Evolutionary conservation across 2,888 invertebrate species (phyloP).

Genomic region (Thera obeliscata): DNA sequence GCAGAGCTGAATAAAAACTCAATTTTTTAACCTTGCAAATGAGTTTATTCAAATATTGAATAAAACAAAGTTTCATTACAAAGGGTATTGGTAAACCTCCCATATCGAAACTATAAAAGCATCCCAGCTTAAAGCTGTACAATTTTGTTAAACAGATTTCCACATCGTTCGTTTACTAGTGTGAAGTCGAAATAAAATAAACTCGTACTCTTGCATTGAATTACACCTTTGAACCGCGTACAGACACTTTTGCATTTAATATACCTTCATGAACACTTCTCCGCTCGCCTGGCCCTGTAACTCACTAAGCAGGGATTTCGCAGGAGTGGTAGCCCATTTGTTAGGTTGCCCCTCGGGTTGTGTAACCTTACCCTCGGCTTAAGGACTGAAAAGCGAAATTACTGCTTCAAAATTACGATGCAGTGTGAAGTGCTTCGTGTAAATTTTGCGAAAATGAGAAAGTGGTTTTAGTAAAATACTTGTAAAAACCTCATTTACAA

Average conservation of each 20-base stretch:
- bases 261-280: conserved; percentile 31
- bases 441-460: conserved; percentile 13
- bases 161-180: too few species aligned
- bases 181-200: neutral
- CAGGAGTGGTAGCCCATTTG: conserved; percentile 64
- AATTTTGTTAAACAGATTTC: too few species aligned
- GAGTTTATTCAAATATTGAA: too few species aligned
- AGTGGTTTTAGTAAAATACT: conserved; percentile 3
- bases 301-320: conserved; percentile 53
- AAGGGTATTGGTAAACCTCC: neutral
- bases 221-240: neutral
- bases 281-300: conserved; percentile 42
- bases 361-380: conserved; percentile 49
- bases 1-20: too few species aligned
- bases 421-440: conserved; percentile 12
- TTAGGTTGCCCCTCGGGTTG: conserved; percentile 52
- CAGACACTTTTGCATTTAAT: conserved; percentile 2
- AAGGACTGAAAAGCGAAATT: conserved; percentile 27
- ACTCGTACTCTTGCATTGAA: neutral
- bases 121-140: neutral
- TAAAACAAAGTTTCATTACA: too few species aligned
- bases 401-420: conserved; percentile 21
- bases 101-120: neutral
- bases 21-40: too few species aligned
- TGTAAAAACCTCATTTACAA: neutral